A percentile compares a stretch with the other conserved stretches of the same genome.
phyloP scores from a whole-genome alignment of 2,888 invertebrate species.

The Phorcus lineatus region DNA sequence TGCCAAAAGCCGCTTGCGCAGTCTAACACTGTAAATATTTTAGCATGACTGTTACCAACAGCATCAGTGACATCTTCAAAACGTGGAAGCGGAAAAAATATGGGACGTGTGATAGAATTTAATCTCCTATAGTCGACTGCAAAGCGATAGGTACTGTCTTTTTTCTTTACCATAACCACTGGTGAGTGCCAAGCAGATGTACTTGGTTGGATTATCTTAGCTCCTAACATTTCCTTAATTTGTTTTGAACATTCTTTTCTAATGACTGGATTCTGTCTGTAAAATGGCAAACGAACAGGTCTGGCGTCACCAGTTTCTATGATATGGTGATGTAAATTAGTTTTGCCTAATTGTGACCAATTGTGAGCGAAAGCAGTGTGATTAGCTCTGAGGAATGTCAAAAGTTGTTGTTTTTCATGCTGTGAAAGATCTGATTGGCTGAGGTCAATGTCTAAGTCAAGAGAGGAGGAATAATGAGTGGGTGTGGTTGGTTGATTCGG shows the following conservation, averaged over 20 bases:
- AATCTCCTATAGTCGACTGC: slow-evolving; percentile 32
- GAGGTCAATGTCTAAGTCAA: slow-evolving; percentile 1
- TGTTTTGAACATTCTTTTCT: slow-evolving; percentile 17
- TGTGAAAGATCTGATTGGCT: background rate
- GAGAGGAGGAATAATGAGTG: background rate
- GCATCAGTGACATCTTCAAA: slow-evolving; percentile 33
- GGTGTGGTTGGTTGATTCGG: background rate
- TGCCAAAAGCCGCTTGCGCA: slow-evolving; percentile 33
- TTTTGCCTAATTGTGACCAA: slow-evolving; percentile 14
- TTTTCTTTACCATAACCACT: slow-evolving; percentile 28
- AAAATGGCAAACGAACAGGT: background rate
- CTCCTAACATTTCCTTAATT: background rate
- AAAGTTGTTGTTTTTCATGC: background rate
- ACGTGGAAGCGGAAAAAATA: slow-evolving; percentile 26
- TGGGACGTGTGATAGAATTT: slow-evolving; percentile 23
- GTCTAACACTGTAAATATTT: slow-evolving; percentile 31
- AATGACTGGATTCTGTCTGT: background rate
- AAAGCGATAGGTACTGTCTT: slow-evolving; percentile 26
- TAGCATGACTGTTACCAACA: slow-evolving; percentile 26
- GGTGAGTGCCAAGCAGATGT: slow-evolving; percentile 19
- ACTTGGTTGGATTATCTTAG: background rate
- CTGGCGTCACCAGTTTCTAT: background rate
- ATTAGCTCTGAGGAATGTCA: background rate
- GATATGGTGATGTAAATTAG: background rate
- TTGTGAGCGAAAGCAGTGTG: slow-evolving; percentile 15